These are phyloP conservation scores for Rhopalosiphum nymphaeae DNA, from an alignment of 2,888 invertebrate genomes.

Conservation along the genomic window DNA sequence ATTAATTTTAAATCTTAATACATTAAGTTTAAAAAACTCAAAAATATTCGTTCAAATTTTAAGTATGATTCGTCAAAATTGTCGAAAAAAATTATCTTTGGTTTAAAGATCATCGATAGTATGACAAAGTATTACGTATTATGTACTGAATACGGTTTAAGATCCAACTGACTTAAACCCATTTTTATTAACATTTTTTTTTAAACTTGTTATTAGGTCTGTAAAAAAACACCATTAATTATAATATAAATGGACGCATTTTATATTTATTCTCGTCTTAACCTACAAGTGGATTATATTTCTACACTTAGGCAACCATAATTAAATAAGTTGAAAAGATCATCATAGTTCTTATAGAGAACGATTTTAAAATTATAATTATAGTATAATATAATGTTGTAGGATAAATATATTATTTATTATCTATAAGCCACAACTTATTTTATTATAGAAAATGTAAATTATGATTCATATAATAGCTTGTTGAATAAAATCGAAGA, in stretches of 20 bases:
- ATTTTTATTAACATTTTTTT: not conserved
- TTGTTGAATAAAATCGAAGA: not conserved
- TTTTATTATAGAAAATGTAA: not conserved
- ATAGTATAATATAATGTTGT: not conserved
- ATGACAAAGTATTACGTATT: not conserved
- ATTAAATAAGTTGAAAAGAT: not conserved
- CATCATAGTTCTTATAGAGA: no score
- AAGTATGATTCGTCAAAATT: no score
- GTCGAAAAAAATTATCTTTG: no score
- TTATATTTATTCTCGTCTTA: not conserved
- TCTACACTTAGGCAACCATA: no score
- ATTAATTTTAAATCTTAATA: no score
- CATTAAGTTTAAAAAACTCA: no score
- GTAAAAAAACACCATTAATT: not conserved
- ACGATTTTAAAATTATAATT: not conserved
- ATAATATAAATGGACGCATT: not conserved
- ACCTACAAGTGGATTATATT: not conserved
- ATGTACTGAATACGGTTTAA: not conserved
- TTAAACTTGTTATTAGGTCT: not conserved
- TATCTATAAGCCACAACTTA: not conserved
- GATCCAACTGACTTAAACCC: not conserved
- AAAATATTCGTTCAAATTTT: no score
- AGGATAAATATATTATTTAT: not conserved
- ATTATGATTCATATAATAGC: not conserved
- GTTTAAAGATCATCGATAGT: not conserved